Evolutionary conservation across 2,113 vertebrate genomes (phyloP), one percentile per base, ranked within the genome.

Genomic region (Amphiprion ocellaris): DNA sequence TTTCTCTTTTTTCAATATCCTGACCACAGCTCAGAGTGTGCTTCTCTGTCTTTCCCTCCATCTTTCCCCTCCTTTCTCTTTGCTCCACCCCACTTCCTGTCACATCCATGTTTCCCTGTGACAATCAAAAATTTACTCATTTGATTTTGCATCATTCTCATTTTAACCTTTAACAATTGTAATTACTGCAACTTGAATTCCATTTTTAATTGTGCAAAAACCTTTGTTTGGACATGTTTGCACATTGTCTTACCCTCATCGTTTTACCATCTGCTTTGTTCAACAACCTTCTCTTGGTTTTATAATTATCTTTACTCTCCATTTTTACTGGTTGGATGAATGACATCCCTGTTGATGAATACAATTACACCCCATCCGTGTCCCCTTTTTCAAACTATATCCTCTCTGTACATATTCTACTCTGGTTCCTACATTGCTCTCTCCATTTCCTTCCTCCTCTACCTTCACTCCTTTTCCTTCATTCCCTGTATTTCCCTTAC

Each of bases 1-100:
- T 91, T 87, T 87, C 69, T 90, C 81, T 87, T 49, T 58, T 83
- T 49, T 87, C 69, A 74, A 82, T 92, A 86, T 91, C 84, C 89
- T 93, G 87, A 93, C 85, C 90, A 83, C 85, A 84, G 84, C 87
- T 92, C 90, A 92, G 84, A 90, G 82, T 91, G 85, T 91, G 86
- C 89, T 91, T 93, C 84, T 93, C 83, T 90, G 85, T 91, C 77
- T 85, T 49, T 87, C 79, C 86, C 82, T 82, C 84, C 93, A 89
- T 91, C 68, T 69, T 67, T 26, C 55, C 84, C 83, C 56, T 62
- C 82, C 69, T 92, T 93, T 89, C 76, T 89, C 92, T 88, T 93
- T 55, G 50, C 76, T 79, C 94, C 24, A 15, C 69, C 60, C 69
- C 0, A 53, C 74, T 76, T 87, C 71, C 72, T 89, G 90, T 89